Base-by-base conservation (phyloP, 2,113 vertebrate genomes). In the Mobula hypostoma region DNA sequence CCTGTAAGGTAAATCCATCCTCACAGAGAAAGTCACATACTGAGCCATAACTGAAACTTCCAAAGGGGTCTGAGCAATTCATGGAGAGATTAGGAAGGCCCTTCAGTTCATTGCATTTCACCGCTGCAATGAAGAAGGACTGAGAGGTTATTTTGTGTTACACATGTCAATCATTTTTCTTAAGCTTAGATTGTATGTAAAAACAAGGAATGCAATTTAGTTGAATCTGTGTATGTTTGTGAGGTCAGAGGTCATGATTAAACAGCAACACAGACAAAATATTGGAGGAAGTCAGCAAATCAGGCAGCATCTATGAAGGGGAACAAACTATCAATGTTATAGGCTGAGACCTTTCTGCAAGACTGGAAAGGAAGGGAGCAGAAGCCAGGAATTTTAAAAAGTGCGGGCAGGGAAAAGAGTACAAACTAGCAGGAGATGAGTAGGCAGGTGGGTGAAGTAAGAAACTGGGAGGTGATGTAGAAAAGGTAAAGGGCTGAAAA, bases 11-110 rank as follows among this genome's bases (percentile, higher is more conserved):
- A 1, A 96, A 97, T 27, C 97, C 98, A 0, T 15, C 95, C 0
- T 96, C 94, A 92, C 98, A 98, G 94, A 95, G 95, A 95, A 98
- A 97, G 95, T 94, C 94, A 70, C 98, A 98, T 0, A 61, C 95
- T 17, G 98, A 98, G 94, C 95, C 96, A 56, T 96, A 98, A 80
- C 95, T 58, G 0, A 97, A 95, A 14, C 95, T 5, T 0, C 95
- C 94, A 0, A 97, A 94, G 11, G 95, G 96, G 15, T 97, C 96
- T 40, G 94, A 97, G 94, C 98, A 98, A 95, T 12, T 95, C 83
- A 85, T 24, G 4, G 32, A 95, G 48, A 95, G 96, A 4, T 77
- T 72, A 0, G 82, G 11, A 24, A 96, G 95, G 83, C 85, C 72
- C 0, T 24, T 85, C 61, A 96, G 94, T 19, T 0, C 79, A n/a